Percentiles rank a stretch among this genome's conserved stretches.
phyloP scores from a whole-genome alignment of 37 sponge, comb jelly and placozoan species.

The Beroe forskalii region DNA sequence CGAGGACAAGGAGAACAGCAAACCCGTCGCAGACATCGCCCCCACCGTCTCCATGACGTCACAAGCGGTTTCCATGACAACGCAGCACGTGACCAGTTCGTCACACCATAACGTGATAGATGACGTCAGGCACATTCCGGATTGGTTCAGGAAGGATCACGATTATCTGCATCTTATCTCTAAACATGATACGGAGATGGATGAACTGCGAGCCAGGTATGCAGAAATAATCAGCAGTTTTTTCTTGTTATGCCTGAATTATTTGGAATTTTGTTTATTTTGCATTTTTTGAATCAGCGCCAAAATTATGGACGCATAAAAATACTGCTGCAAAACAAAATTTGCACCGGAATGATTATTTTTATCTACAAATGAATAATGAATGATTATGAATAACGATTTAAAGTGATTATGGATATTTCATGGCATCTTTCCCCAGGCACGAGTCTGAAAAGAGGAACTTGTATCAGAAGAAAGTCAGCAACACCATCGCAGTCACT shows the following conservation, averaged over 20 bases:
- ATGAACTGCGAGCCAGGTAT: conserved; percentile 16
- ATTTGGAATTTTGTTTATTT: no score
- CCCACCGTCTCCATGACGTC: background rate
- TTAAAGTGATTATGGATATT: no score
- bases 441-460: conserved; percentile 9
- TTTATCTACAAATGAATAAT: no score
- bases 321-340: no score
- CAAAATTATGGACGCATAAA: no score
- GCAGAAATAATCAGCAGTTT: no score
- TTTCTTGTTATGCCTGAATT: no score
- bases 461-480: conserved; percentile 46
- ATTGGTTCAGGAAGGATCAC: conserved; percentile 61
- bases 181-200: conserved; percentile 32
- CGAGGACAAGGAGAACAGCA: conserved; percentile 13
- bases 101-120: background rate
- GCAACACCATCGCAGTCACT: background rate
- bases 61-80: background rate
- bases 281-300: no score
- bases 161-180: conserved; percentile 8
- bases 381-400: no score
- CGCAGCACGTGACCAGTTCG: no score
- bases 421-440: no score
- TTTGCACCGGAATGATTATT: no score
- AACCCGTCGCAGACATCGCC: background rate
- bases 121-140: conserved; percentile 26